Conservation (phyloP, 1,140 invertebrate genomes). For the Atta colombica region DNA sequence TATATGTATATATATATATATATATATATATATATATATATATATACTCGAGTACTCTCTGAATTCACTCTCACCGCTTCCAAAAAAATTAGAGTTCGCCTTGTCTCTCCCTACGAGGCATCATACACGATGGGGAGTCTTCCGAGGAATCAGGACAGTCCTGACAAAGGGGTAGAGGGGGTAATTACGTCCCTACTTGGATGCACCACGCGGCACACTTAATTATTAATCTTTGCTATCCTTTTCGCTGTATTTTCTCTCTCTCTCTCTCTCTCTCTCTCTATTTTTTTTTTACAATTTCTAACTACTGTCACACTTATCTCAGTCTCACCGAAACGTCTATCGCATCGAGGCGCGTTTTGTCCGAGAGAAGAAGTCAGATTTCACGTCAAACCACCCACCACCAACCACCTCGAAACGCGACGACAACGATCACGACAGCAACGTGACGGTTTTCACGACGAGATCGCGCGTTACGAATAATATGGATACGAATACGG, state of each 20-base stretch:
- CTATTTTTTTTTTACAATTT: neutral
- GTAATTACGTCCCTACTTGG: neutral
- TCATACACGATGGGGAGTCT: constrained; percentile 20
- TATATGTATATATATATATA: too few relatives aligned
- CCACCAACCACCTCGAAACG: constrained; percentile 49
- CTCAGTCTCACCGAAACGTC: constrained; percentile 10
- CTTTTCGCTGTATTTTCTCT: neutral
- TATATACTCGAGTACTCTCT: neutral
- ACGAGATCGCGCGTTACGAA: constrained; percentile 21
- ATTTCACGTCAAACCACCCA: constrained; percentile 54
- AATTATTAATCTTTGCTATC: constrained; percentile 10
- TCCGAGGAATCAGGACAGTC: constrained; percentile 36
- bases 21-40: too few relatives aligned
- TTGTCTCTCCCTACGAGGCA: constrained; percentile 37
- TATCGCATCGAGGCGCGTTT: neutral
- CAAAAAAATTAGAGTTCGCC: constrained; percentile 42
- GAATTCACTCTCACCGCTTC: constrained; percentile 17
- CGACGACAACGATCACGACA: constrained; percentile 39
- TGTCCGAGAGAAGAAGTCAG: constrained; percentile 24
- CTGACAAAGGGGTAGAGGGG: too few relatives aligned
- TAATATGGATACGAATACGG: constrained; percentile 14
- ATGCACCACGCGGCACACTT: constrained; percentile 45
- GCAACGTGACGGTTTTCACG: constrained; percentile 11
- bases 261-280: neutral
- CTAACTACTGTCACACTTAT: constrained; percentile 21